These are phyloP conservation scores for Malurus melanocephalus DNA, from an alignment of 2,113 vertebrate species.

Conservation along the genomic window DNA sequence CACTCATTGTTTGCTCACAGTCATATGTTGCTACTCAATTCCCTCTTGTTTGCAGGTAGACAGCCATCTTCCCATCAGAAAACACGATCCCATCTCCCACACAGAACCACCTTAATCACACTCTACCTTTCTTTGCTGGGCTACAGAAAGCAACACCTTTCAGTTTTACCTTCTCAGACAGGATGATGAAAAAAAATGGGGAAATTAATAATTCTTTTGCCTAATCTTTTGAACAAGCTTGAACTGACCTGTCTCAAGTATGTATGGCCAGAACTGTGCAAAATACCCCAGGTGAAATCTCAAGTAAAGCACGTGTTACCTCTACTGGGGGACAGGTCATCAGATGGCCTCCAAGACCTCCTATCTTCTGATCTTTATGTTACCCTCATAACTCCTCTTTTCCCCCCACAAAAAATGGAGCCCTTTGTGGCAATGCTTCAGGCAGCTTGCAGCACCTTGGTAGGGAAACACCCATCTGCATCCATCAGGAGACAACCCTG, in stretches of 20 bases:
- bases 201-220: background rate
- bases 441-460: background rate
- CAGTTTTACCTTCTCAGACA: background rate
- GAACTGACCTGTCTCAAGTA: background rate
- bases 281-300: background rate
- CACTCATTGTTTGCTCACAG: background rate
- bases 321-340: background rate
- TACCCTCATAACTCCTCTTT: background rate
- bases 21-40: background rate
- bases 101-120: background rate
- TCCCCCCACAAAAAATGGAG: background rate
- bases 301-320: background rate
- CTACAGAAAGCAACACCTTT: background rate
- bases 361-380: background rate
- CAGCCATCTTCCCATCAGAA: background rate
- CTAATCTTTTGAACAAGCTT: background rate
- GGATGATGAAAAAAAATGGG: background rate
- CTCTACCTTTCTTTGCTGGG: background rate
- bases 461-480: background rate
- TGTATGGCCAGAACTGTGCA: background rate
- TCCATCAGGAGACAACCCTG: background rate
- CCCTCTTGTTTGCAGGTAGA: background rate
- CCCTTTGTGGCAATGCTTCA: background rate
- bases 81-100: background rate
- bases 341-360: background rate